A percentile compares a stretch with the other conserved stretches of the same genome.
Conservation (phyloP, 2,888 invertebrate species). For the Bombylius discolor region DNA sequence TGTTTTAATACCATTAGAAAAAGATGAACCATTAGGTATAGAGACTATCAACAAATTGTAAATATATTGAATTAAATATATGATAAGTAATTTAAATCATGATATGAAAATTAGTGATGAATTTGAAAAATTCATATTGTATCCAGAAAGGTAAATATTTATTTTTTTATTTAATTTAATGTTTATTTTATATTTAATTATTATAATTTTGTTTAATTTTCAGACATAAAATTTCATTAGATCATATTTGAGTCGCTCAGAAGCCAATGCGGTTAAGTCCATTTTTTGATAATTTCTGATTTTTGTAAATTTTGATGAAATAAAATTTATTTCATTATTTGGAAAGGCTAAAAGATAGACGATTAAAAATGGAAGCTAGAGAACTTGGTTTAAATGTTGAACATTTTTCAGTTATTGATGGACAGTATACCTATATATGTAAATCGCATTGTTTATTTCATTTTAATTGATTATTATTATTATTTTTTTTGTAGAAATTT, state of each 20-base stretch:
- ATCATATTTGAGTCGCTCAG: slow-evolving; percentile 76
- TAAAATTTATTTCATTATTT: too few species aligned
- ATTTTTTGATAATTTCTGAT: too few species aligned
- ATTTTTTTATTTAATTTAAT: neutral
- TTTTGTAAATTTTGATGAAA: too few species aligned
- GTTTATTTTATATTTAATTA: neutral
- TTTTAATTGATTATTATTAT: neutral
- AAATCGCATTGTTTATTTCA: neutral
- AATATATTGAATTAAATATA: slow-evolving; percentile 67
- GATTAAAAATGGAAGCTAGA: slow-evolving; percentile 60
- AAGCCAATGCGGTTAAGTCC: too few species aligned
- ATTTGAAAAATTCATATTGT: slow-evolving; percentile 31
- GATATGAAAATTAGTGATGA: slow-evolving; percentile 35
- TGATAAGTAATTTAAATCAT: slow-evolving; percentile 46
- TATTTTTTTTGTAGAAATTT: slow-evolving; percentile 44
- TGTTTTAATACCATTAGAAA: slow-evolving; percentile 66
- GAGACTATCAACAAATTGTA: slow-evolving; percentile 57
- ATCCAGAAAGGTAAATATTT: slow-evolving; percentile 30
- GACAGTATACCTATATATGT: slow-evolving; percentile 57
- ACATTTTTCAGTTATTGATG: slow-evolving; percentile 75
- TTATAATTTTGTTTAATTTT: slow-evolving; percentile 9
- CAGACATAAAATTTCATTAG: slow-evolving; percentile 55
- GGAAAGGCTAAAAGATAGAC: slow-evolving; percentile 63
- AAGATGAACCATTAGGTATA: slow-evolving; percentile 45
- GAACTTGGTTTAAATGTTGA: slow-evolving; percentile 70